phyloP scores from a whole-genome alignment of 2,888 invertebrate genomes.

The Drosophila flavopinicola region DNA sequence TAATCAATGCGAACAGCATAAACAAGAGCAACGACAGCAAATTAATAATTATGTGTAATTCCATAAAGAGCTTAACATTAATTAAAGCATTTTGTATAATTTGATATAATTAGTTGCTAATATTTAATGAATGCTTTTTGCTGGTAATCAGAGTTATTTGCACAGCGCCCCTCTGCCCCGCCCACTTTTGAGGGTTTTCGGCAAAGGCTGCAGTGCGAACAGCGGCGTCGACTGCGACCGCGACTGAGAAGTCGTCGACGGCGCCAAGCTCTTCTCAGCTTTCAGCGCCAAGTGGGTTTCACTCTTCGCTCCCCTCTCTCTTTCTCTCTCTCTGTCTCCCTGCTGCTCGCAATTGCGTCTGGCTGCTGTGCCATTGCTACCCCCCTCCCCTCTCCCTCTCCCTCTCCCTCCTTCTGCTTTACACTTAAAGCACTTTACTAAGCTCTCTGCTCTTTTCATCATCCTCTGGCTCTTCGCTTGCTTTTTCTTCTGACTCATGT shows the following conservation, averaged over 20 bases:
- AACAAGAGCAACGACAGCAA: conserved; percentile 4
- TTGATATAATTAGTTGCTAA: conserved; percentile 53
- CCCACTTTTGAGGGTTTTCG: conserved; percentile 1
- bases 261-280: conserved; percentile 46
- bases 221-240: not conserved
- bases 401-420: not conserved
- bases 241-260: conserved; percentile 43
- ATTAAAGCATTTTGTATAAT: conserved; percentile 58
- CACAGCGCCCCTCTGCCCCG: not conserved
- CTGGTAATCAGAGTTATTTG: conserved; percentile 9
- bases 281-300: conserved; percentile 47
- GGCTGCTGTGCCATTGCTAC: conserved; percentile 13
- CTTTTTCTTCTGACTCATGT: conserved; percentile 40
- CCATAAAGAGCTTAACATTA: conserved; percentile 40
- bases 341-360: conserved; percentile 15
- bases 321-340: not conserved
- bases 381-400: not conserved
- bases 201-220: conserved; percentile 13
- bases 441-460: conserved; percentile 25
- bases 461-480: conserved; percentile 11
- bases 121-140: conserved; percentile 34
- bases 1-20: conserved; percentile 23
- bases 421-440: conserved; percentile 36
- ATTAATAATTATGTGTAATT: conserved; percentile 55
- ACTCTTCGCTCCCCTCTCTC: not conserved